A percentile compares a stretch with the other conserved stretches of the same genome.
These are phyloP conservation scores for Plecotus auritus DNA, from an alignment of 2,113 vertebrate genomes.

Conservation along the genomic window DNA sequence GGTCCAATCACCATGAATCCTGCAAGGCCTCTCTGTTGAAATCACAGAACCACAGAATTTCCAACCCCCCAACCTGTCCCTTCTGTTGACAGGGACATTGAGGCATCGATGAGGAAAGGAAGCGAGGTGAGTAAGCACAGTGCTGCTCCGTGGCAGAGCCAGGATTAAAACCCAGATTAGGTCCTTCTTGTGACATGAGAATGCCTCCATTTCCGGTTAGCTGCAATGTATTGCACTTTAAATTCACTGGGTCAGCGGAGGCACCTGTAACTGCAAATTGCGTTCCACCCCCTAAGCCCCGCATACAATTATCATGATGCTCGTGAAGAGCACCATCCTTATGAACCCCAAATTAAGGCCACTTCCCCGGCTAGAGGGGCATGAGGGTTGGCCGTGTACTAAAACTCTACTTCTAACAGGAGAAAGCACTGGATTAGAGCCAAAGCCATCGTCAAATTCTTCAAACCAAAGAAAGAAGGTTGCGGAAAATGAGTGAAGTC, in stretches of 20 bases:
- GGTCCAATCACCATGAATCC: fast-evolving
- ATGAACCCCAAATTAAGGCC: neutral
- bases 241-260: neutral
- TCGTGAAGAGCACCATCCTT: fast-evolving
- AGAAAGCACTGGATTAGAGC: slow-evolving; percentile 95
- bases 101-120: neutral
- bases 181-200: fast-evolving
- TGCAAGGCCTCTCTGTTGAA: neutral
- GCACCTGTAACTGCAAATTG: fast-evolving
- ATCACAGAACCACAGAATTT: neutral
- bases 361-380: neutral
- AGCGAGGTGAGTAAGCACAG: fast-evolving
- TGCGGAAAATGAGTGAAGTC: slow-evolving; percentile 81
- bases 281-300: neutral
- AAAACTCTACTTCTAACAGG: slow-evolving; percentile 76
- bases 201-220: fast-evolving
- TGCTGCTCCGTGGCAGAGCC: neutral
- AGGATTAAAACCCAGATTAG: fast-evolving
- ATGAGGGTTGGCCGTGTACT: neutral
- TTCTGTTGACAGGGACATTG: neutral
- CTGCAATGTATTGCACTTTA: fast-evolving
- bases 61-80: neutral
- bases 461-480: slow-evolving; percentile 93
- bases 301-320: fast-evolving
- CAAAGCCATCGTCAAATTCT: slow-evolving; percentile 93